These are phyloP conservation scores for Polypterus bichir DNA, from an alignment of 2,113 vertebrate species.

Conservation along the genomic window DNA sequence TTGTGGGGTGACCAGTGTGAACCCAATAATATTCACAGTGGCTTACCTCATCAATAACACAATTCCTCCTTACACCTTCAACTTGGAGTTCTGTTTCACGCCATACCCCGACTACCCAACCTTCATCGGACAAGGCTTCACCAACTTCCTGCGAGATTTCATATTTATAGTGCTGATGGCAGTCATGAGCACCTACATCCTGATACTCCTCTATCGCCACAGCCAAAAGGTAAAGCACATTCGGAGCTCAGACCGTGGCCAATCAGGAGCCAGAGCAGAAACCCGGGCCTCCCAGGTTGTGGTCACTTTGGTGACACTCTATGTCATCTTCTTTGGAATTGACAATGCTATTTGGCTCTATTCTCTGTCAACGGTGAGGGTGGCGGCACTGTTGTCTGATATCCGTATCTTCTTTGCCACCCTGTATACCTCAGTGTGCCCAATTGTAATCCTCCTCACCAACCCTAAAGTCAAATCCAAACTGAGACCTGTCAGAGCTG, in stretches of 20 bases:
- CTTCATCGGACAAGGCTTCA: constrained; percentile 10
- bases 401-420: no score
- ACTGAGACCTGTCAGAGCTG: no score
- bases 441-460: no score
- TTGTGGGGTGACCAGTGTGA: constrained; percentile 7
- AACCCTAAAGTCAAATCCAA: no score
- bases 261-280: constrained; percentile 6
- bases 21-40: constrained; percentile 8
- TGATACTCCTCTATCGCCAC: constrained; percentile 12
- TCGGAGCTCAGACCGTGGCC: constrained; percentile 10
- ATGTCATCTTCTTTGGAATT: no score
- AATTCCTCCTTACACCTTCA: constrained; percentile 10
- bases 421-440: no score
- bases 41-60: constrained; percentile 10
- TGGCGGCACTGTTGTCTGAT: no score
- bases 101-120: constrained; percentile 6
- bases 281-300: background rate
- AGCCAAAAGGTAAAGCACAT: constrained; percentile 8
- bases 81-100: constrained; percentile 13
- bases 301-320: background rate
- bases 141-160: constrained; percentile 9
- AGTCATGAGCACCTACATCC: constrained; percentile 11
- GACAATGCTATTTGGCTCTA: no score
- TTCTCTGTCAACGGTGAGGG: no score
- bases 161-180: constrained; percentile 13